Evolutionary conservation across 2,888 invertebrate species (phyloP).

Genomic region (Trypoxylon attenuatum): DNA sequence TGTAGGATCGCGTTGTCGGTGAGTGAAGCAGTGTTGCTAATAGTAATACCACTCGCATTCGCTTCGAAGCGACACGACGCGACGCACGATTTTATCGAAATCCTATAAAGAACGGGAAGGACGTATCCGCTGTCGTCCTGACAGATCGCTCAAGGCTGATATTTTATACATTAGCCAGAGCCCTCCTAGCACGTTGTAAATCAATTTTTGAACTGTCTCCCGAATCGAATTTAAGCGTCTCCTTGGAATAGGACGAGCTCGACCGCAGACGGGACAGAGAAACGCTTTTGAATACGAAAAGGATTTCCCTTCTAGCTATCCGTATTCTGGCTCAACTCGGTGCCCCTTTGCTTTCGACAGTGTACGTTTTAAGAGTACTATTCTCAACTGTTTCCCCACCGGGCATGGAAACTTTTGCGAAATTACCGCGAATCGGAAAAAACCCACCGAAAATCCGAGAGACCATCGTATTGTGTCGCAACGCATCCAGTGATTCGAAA

Average conservation of each 20-base stretch:
- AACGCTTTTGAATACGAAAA: slow-evolving; percentile 47
- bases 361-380: not conserved
- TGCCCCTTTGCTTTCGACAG: not conserved
- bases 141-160: slow-evolving; percentile 21
- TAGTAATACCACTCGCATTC: too few relatives aligned
- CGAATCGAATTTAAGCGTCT: slow-evolving; percentile 46
- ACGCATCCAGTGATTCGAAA: too few relatives aligned
- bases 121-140: not conserved
- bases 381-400: not conserved
- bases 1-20: too few relatives aligned
- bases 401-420: too few relatives aligned
- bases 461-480: too few relatives aligned
- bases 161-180: slow-evolving; percentile 48
- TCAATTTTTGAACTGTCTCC: slow-evolving; percentile 41
- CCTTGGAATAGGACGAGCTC: slow-evolving; percentile 18
- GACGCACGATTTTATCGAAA: slow-evolving; percentile 45
- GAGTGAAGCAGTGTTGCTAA: too few relatives aligned
- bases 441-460: too few relatives aligned
- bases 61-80: too few relatives aligned
- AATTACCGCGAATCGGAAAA: too few relatives aligned
- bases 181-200: slow-evolving; percentile 42
- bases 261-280: slow-evolving; percentile 32
- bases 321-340: not conserved
- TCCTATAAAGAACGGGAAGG: slow-evolving; percentile 29
- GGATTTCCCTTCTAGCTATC: slow-evolving; percentile 1